Percentiles rank a stretch among this genome's conserved stretches.
Conservation (phyloP, 2,797 vertebrate species). For the Bufotes viridis region DNA sequence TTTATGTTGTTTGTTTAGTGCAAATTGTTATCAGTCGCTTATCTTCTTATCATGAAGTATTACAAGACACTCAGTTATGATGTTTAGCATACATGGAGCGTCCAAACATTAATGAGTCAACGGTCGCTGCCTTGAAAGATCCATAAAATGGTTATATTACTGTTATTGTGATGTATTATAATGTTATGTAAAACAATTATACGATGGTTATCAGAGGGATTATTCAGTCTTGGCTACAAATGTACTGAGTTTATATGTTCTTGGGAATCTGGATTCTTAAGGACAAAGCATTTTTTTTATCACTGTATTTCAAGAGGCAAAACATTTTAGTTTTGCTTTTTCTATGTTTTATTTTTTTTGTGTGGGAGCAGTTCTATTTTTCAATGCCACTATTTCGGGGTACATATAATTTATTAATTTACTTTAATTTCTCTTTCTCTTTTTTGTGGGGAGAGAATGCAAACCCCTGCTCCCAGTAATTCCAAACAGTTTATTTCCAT, state of each 20-base stretch:
- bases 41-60: background rate
- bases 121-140: background rate
- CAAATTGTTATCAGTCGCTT: background rate
- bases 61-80: background rate
- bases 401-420: too few relatives aligned
- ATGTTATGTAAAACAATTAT: conserved; percentile 23
- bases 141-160: background rate
- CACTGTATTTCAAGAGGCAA: too few relatives aligned
- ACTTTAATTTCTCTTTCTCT: too few relatives aligned
- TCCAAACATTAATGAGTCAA: background rate
- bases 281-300: background rate
- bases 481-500: too few relatives aligned
- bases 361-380: too few relatives aligned
- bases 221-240: background rate
- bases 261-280: background rate
- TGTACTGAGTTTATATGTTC: background rate
- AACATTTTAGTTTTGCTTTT: too few relatives aligned
- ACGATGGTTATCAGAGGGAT: background rate
- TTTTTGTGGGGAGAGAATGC: too few relatives aligned
- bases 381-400: too few relatives aligned
- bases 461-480: too few relatives aligned
- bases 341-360: too few relatives aligned
- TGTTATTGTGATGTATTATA: background rate
- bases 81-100: conserved; percentile 38
- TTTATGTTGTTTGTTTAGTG: conserved; percentile 36